Percentiles rank a stretch among this genome's conserved stretches.
phyloP scores from a whole-genome alignment of 2,113 vertebrate species.

The Pseudolaguvia tuberculata region DNA sequence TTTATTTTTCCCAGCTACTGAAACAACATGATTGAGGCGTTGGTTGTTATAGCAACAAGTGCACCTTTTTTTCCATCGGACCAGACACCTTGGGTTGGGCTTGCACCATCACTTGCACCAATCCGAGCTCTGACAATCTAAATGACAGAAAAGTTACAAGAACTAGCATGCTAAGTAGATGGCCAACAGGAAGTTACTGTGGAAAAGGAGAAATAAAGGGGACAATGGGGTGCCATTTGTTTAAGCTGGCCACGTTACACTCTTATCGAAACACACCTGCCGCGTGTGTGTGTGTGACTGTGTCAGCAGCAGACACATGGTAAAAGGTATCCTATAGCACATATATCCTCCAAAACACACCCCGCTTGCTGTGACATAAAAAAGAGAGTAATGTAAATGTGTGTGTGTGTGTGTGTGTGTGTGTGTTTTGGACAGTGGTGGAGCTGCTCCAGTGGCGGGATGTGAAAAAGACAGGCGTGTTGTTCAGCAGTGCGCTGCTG shows the following conservation, averaged over 20 bases:
- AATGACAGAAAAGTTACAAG: neutral
- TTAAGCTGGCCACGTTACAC: conserved; percentile 53
- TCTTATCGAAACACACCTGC: conserved; percentile 51
- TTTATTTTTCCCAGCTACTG: conserved; percentile 11
- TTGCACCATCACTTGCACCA: too few relatives aligned
- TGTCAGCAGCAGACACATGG: conserved; percentile 10
- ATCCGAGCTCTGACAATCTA: too few relatives aligned
- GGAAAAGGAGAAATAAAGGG: too few relatives aligned
- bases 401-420: conserved; percentile 21
- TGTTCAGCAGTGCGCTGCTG: conserved; percentile 89
- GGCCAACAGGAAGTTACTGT: too few relatives aligned
- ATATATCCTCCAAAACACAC: too few relatives aligned
- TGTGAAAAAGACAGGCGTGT: conserved; percentile 88
- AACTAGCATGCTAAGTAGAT: neutral
- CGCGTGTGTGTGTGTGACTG: conserved; percentile 19
- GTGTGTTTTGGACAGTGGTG: conserved; percentile 70
- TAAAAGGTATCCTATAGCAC: neutral
- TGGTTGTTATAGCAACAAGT: conserved; percentile 62
- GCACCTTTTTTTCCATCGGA: neutral
- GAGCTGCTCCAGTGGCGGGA: conserved; percentile 98
- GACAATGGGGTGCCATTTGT: neutral
- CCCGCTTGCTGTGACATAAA: too few relatives aligned
- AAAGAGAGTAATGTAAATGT: neutral
- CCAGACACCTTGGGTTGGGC: too few relatives aligned
- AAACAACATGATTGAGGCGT: conserved; percentile 13